phyloP scores from a whole-genome alignment of 2,113 vertebrate genomes.

The Narcine bancroftii region DNA sequence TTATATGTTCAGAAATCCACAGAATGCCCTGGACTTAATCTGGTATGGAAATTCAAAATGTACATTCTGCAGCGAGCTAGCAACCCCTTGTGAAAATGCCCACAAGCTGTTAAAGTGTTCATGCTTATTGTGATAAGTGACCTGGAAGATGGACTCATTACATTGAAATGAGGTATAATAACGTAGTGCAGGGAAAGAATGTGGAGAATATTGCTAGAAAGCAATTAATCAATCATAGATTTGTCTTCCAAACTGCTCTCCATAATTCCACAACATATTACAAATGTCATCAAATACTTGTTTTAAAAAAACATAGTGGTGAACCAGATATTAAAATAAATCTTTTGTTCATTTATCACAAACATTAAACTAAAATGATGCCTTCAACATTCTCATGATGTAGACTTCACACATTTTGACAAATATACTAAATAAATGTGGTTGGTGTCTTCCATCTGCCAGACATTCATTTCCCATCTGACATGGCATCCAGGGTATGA shows the following conservation, averaged over 20 bases:
- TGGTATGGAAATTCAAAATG: too few relatives aligned
- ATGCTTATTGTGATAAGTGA: too few relatives aligned
- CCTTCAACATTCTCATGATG: neutral
- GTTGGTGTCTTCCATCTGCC: neutral
- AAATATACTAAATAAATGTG: constrained; percentile 16
- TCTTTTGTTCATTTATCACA: neutral
- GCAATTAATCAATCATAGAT: neutral
- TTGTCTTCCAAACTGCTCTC: neutral
- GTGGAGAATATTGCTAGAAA: neutral
- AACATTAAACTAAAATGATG: neutral
- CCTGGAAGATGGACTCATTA: neutral
- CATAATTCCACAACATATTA: neutral
- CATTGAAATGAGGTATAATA: neutral
- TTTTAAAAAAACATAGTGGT: neutral
- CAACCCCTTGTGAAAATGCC: too few relatives aligned
- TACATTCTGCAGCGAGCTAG: too few relatives aligned
- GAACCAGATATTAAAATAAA: neutral
- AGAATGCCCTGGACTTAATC: too few relatives aligned
- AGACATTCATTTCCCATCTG: constrained; percentile 28
- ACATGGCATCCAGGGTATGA: neutral
- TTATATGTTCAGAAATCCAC: too few relatives aligned
- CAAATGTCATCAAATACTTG: neutral
- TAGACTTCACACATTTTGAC: neutral
- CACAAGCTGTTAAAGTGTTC: too few relatives aligned
- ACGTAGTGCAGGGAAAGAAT: neutral